A percentile compares a stretch with the other conserved stretches of the same genome.
These are phyloP conservation scores for Phoxinus dragarum DNA, from an alignment of 2,797 vertebrate species.

Conservation along the genomic window DNA sequence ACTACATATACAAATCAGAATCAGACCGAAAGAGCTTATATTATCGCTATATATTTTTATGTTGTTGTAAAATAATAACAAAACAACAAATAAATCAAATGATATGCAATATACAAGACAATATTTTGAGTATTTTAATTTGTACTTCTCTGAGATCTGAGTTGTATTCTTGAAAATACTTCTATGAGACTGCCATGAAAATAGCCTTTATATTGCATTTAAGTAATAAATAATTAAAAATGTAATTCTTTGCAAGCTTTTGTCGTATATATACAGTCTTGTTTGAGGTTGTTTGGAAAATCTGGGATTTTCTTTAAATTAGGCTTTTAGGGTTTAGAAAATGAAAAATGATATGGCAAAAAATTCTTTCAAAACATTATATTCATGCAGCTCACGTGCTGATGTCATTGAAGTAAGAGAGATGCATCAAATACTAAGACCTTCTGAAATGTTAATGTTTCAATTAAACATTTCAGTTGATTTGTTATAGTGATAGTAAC, in stretches of 20 bases:
- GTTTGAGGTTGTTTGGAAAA: too few relatives aligned
- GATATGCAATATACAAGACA: too few relatives aligned
- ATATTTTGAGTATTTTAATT: not conserved
- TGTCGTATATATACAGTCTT: not conserved
- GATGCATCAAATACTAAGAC: not conserved
- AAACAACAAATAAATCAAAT: too few relatives aligned
- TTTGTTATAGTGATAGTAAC: not conserved
- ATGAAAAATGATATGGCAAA: not conserved
- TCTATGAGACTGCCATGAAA: not conserved
- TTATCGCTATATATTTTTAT: not conserved
- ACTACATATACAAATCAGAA: not conserved
- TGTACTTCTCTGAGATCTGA: not conserved
- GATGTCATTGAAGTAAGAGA: not conserved
- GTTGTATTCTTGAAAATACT: not conserved
- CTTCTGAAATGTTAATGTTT: conserved; percentile 1
- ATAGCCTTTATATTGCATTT: not conserved
- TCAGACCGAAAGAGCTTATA: not conserved
- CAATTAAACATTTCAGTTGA: not conserved
- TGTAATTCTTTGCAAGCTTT: not conserved
- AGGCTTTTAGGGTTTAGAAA: not conserved
- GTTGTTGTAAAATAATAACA: not conserved
- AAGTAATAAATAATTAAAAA: not conserved
- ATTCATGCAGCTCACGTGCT: not conserved
- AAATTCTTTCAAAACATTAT: not conserved
- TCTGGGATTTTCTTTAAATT: not conserved